Evolutionary conservation across 2,797 vertebrate genomes (phyloP).

Genomic region (Leptodactylus fallax): DNA sequence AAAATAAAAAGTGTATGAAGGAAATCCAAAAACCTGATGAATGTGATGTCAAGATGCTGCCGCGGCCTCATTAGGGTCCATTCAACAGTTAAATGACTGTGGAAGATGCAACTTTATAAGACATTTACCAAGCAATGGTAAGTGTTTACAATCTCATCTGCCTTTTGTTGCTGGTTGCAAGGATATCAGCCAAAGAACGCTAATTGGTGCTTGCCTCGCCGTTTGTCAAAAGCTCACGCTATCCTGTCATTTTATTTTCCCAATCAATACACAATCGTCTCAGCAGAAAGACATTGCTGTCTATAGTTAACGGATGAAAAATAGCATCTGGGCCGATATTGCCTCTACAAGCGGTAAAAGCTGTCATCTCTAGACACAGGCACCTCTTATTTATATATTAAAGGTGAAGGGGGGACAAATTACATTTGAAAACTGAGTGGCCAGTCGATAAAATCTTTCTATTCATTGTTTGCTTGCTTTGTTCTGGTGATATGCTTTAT

Average conservation of each 20-base stretch:
- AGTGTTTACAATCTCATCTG: constrained; percentile 37
- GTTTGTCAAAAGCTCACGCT: constrained; percentile 65
- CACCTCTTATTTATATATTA: constrained; percentile 43
- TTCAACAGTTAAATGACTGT: constrained; percentile 64
- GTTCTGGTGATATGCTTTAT: not conserved
- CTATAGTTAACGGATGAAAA: constrained; percentile 73
- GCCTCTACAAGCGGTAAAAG: constrained; percentile 18
- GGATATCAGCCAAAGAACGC: constrained; percentile 45
- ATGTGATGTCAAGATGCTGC: constrained; percentile 59
- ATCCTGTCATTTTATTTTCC: constrained; percentile 61
- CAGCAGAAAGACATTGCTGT: constrained; percentile 55
- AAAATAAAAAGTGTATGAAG: not conserved
- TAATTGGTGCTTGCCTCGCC: constrained; percentile 64
- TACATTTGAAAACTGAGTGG: constrained; percentile 19
- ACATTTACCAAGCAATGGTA: constrained; percentile 25
- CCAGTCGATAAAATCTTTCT: not conserved
- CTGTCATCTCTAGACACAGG: constrained; percentile 30
- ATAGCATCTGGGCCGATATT: constrained; percentile 56
- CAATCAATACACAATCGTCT: constrained; percentile 42
- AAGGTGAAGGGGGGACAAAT: constrained; percentile 51
- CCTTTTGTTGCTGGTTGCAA: constrained; percentile 46
- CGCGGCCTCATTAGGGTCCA: constrained; percentile 65
- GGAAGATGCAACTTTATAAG: constrained; percentile 55
- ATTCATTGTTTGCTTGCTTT: not conserved
- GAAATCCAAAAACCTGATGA: constrained; percentile 16